Base-by-base conservation (phyloP, 2,888 invertebrate species). In the Melikaiella ostensackeni region DNA sequence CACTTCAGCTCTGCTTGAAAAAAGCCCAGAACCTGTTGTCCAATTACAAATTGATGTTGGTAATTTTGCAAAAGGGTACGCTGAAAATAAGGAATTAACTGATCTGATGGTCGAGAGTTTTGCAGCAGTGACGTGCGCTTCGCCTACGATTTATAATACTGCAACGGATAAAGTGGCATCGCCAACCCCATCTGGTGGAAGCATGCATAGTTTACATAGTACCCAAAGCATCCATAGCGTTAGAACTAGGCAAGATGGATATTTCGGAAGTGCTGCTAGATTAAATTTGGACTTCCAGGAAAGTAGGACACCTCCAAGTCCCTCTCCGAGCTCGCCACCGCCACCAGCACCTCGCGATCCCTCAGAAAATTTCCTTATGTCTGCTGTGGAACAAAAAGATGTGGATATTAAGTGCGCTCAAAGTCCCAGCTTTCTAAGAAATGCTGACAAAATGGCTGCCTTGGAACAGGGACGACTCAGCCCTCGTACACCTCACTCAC, bases 321-420 rank as follows among this genome's bases (percentile, higher is more conserved):
- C 92, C 78, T 94, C 95, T 35, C 95, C 95, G 0, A 96, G 96
- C 89, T 92, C 92, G 55, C 96, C 96, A 2, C 96, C 96, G 2
- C 97, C 97, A 5, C 97, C 97, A 35, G 96, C 97, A 0, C 96
- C 97, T 0, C 94, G 94, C 78, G 96, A 96, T 89, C 93, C 93
- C 38, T 78, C 87, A 19, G 88, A 89, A 59, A 80, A 85, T 42
- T 93, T 94, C 90, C 90, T 94, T 64, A 91, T 92, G 89, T 89
- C 92, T 64, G 86, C 80, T 55, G 21, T 79, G n/a, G 88, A 90
- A n/a, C 86, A 88, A 16, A 81, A 85, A 76, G 88, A 90, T 1
- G 66, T 80, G 33, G 88, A 87, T 16, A 55, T 82, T 19, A 89
- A 87, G 73, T 89, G 81, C 86, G 86, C 84, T 77, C 90, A 87